Base-by-base conservation (phyloP, 2,113 vertebrate species). In the Saimiri boliviensis region DNA sequence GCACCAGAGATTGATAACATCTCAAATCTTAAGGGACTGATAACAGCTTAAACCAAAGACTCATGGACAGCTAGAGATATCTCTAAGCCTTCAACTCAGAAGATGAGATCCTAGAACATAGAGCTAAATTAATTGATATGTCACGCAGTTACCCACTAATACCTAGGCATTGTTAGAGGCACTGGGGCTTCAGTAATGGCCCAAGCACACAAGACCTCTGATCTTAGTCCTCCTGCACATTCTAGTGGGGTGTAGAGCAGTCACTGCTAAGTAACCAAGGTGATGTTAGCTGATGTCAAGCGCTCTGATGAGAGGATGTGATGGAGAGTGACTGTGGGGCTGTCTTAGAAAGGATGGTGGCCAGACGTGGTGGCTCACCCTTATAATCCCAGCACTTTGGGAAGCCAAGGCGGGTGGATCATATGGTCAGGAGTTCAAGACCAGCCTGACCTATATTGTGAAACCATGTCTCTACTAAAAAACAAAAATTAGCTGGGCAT, bases 281-380 rank as follows among this genome's bases (percentile, higher is more conserved):
- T n/a, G 37, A 95, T 82, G 30, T 37, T 58, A 74, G 25, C 45
- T 8, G 20, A 17, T 8, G 35, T 85, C n/a, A 1, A 27, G 52
- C 30, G 63, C 19, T 85, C 63, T 71, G 49, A 10, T 74, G 63
- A 71, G 68, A 77, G 74, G 32, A 47, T 21, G 17, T 8, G 49
- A 56, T 77, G 49, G 56, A 80, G 70, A 92, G 20, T 74, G 20
- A 45, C 25, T 63, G 9, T 52, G 52, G n/a, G 73, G 16, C 60
- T 92, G 0, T 96, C 70, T 74, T 54, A 84, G 73, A 86, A 76
- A 85, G 42, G 13, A 42, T 23, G 13, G 17, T 82, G 60, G 60
- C 27, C 5, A 0, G 60, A 30, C 5, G 1, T 2, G 5, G 27
- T 32, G 27, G 60, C 12, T 63, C 27, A 32, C 13, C 27, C 27